Base-by-base conservation (phyloP, 2,113 vertebrate genomes). In the Daphoenositta chrysoptera region DNA sequence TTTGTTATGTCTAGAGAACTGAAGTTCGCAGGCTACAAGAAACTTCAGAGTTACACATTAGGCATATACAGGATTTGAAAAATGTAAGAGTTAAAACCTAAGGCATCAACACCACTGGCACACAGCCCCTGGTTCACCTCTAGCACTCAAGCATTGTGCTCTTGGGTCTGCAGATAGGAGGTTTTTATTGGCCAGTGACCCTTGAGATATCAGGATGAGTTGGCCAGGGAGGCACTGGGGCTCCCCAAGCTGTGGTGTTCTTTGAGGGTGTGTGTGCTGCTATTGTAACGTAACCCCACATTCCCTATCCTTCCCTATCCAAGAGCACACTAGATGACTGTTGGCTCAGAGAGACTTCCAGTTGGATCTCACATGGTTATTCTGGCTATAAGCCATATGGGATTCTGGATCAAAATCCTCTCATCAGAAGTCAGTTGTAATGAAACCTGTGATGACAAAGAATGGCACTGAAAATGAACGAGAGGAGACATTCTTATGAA, bases 191-290 rank as follows among this genome's bases (percentile, higher is more conserved):
- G 33, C 23, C n/a, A 26, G 19, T 10, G 9, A 23, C 19, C 24
- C 5, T 19, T 53, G 19, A 35, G n/a, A 30, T 15, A 48, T 3
- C 56, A 65, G 45, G 7, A 39, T 17, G 50, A 79, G 39, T 2
- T 39, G 23, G 21, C 7, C 15, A 37, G 33, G 3, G 10, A 3
- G 10, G 1, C 33, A 10, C 2, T 30, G 26, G 30, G 10, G 26
- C 18, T 87, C 7, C 9, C 1, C 6, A 23, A 20, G 12, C 4
- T 79, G 16, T 16, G 13, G 10, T 23, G 24, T 5, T 54, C 48
- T 76, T 61, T 66, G 37, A 21, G 3, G 6, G 1, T 10, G 23
- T 15, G 22, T 37, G 23, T 35, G 37, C 24, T 63, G 21, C n/a
- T 78, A 58, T 65, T 48, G 19, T 22, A 31, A 13, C 12, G 17